Evolutionary conservation across 2,888 invertebrate species (phyloP).

Genomic region (Operophtera brumata): DNA sequence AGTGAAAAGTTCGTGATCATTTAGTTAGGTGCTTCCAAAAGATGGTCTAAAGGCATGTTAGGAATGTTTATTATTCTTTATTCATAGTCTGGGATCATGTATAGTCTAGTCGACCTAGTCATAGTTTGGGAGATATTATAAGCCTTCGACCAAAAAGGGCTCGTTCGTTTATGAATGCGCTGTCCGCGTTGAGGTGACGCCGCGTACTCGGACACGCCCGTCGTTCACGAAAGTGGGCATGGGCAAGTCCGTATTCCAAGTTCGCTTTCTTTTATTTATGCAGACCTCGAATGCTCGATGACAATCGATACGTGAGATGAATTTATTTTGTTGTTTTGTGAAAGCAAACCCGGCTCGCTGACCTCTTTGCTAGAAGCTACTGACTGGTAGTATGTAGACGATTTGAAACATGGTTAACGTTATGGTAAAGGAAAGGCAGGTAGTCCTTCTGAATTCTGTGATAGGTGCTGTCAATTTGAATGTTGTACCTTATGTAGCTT

Average conservation of each 20-base stretch:
- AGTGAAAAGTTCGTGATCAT: too few species aligned
- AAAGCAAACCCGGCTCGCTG: conserved; percentile 76
- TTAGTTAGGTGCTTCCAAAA: too few species aligned
- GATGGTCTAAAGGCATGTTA: too few species aligned
- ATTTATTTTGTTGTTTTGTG: conserved; percentile 80
- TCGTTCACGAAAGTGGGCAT: conserved; percentile 64
- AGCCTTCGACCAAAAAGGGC: conserved; percentile 15
- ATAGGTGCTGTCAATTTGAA: too few species aligned
- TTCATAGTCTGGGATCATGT: too few species aligned
- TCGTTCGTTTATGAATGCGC: conserved; percentile 14
- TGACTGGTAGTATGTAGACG: conserved; percentile 60
- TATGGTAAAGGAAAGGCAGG: conserved; percentile 53
- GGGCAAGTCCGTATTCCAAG: conserved; percentile 62
- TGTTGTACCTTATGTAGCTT: too few species aligned
- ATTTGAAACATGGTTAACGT: conserved; percentile 71
- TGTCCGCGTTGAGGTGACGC: neutral
- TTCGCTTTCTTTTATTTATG: conserved; percentile 79
- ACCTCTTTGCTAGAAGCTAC: conserved; percentile 73
- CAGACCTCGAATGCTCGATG: conserved; percentile 71
- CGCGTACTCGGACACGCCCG: conserved; percentile 9
- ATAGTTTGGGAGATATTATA: neutral
- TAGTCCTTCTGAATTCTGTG: neutral
- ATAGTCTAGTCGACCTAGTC: too few species aligned
- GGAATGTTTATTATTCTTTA: too few species aligned
- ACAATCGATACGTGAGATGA: conserved; percentile 80